Conservation (phyloP, 2,113 vertebrate genomes). For the Laticauda laticaudata region DNA sequence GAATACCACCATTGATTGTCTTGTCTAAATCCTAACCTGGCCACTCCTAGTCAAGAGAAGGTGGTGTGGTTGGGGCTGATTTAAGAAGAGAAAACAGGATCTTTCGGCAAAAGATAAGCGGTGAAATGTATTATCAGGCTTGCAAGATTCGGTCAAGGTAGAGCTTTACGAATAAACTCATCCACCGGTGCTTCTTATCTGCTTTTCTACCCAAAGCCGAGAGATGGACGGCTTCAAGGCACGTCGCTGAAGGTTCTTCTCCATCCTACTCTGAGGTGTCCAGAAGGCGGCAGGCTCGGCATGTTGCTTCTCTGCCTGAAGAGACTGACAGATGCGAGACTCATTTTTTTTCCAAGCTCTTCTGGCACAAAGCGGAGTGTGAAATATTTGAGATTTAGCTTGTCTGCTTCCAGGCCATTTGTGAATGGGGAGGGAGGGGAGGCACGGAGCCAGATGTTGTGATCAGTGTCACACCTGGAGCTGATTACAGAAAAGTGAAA, state of each 20-base stretch:
- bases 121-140: background rate
- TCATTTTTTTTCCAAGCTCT: slow-evolving; percentile 59
- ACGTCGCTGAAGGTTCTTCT: background rate
- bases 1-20: background rate
- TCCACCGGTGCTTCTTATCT: background rate
- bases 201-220: fast-evolving
- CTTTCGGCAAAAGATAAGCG: too few relatives aligned
- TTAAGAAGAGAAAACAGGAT: background rate
- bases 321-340: slow-evolving; percentile 66
- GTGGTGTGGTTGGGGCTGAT: background rate
- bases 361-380: slow-evolving; percentile 66
- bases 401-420: slow-evolving; percentile 67
- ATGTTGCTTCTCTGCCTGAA: slow-evolving; percentile 42
- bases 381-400: slow-evolving; percentile 71
- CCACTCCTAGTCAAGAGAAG: background rate
- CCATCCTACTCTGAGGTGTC: slow-evolving; percentile 26
- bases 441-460: slow-evolving; percentile 61
- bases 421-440: slow-evolving; percentile 35
- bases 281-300: slow-evolving; percentile 27
- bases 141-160: background rate
- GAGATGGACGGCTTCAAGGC: fast-evolving
- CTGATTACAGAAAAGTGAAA: slow-evolving; percentile 51
- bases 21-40: background rate
- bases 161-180: background rate
- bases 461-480: slow-evolving; percentile 67